Evolutionary conservation across 2,113 vertebrate genomes (phyloP).

Genomic region (Poeciliopsis prolifica): DNA sequence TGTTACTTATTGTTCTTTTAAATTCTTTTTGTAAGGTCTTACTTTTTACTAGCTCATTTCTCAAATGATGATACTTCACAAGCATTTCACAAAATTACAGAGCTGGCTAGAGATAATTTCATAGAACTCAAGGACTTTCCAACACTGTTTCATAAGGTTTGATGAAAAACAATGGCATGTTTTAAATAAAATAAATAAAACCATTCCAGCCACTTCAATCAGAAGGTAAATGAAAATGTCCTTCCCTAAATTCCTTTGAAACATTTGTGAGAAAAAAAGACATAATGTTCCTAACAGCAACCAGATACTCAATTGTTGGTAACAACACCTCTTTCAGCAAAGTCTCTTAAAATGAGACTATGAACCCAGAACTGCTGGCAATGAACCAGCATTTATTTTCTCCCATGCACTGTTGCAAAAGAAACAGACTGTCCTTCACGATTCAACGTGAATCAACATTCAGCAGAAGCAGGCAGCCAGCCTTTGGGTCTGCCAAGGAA

Average conservation of each 20-base stretch:
- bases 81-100: neutral
- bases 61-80: neutral
- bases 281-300: neutral
- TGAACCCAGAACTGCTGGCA: constrained; percentile 55
- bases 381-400: constrained; percentile 45
- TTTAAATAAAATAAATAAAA: neutral
- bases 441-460: constrained; percentile 71
- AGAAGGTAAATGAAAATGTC: constrained; percentile 9
- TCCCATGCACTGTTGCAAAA: constrained; percentile 29
- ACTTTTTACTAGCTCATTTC: neutral
- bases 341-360: constrained; percentile 15
- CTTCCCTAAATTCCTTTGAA: constrained; percentile 9
- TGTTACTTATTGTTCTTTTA: no score
- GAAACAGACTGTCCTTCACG: constrained; percentile 66
- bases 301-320: constrained; percentile 3
- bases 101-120: no score
- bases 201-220: neutral
- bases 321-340: constrained; percentile 15
- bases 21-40: no score
- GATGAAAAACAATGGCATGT: no score
- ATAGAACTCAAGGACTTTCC: no score
- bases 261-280: neutral
- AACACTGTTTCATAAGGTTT: no score
- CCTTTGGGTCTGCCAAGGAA: constrained; percentile 66
- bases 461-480: constrained; percentile 56